phyloP scores from a whole-genome alignment of 1,140 invertebrate species.

The Drosophila rufa region DNA sequence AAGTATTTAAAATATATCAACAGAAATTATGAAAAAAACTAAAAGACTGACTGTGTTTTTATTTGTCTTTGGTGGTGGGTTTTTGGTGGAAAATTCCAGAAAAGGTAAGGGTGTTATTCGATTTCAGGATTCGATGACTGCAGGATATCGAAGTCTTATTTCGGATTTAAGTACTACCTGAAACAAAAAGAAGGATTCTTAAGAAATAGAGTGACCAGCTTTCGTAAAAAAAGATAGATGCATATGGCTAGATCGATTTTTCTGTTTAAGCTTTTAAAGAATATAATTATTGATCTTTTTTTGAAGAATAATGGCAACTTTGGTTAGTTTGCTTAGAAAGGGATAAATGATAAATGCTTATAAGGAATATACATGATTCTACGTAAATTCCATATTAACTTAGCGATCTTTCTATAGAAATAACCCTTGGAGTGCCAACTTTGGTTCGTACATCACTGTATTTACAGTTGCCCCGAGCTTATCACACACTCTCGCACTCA shows the following conservation, averaged over 20 bases:
- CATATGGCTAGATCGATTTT: not conserved
- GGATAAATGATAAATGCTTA: too few relatives aligned
- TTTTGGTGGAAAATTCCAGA: too few relatives aligned
- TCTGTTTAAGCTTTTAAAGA: not conserved
- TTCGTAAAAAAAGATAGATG: not conserved
- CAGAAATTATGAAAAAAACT: constrained; percentile 64
- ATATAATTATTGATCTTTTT: too few relatives aligned
- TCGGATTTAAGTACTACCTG: too few relatives aligned
- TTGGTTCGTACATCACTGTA: constrained; percentile 6
- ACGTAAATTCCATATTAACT: not conserved
- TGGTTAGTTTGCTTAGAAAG: too few relatives aligned
- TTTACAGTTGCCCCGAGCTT: constrained; percentile 31
- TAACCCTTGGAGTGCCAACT: constrained; percentile 14
- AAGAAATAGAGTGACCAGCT: too few relatives aligned
- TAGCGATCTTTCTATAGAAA: not conserved
- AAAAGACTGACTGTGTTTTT: constrained; percentile 20
- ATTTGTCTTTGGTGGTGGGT: not conserved
- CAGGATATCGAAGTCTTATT: too few relatives aligned
- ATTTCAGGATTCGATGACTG: too few relatives aligned
- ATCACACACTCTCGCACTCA: constrained; percentile 26
- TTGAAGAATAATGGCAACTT: too few relatives aligned
- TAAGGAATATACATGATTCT: not conserved
- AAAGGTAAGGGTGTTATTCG: too few relatives aligned
- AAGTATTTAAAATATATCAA: constrained; percentile 84
- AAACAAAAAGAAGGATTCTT: not conserved